Evolutionary conservation across 2,113 vertebrate genomes (phyloP).

Genomic region (Formicarius rufipectus): DNA sequence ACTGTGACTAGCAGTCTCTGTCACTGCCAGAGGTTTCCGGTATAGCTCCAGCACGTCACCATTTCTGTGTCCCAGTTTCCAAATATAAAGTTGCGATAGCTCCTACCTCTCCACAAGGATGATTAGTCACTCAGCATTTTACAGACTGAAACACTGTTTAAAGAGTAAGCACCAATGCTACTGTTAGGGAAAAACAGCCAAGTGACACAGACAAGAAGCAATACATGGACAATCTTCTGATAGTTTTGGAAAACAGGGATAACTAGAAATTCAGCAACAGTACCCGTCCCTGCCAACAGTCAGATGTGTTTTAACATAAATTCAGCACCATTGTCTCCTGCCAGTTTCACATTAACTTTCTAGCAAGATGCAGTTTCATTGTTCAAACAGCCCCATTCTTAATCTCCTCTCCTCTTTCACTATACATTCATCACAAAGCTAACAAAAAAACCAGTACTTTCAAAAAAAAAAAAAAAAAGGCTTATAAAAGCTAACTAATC

Average conservation of each 20-base stretch:
- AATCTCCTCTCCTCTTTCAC: background rate
- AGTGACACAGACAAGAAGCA: background rate
- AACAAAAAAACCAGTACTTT: background rate
- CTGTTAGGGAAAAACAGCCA: background rate
- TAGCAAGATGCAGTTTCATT: background rate
- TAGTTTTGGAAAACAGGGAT: background rate
- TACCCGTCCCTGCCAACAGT: background rate
- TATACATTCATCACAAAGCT: background rate
- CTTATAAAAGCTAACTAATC: background rate
- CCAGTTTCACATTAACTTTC: background rate
- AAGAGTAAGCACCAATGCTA: background rate
- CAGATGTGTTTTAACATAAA: background rate
- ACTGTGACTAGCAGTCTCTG: background rate
- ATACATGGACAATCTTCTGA: rapidly evolving
- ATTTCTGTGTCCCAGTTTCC: conserved; percentile 36
- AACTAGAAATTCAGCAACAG: background rate
- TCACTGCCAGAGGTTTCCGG: conserved; percentile 9
- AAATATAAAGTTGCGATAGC: conserved; percentile 24
- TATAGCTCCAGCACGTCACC: background rate
- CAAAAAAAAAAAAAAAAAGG: background rate
- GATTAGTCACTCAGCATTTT: conserved; percentile 4
- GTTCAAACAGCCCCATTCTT: background rate
- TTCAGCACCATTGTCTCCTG: background rate
- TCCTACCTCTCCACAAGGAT: background rate
- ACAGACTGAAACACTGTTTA: background rate